A percentile compares a stretch with the other conserved stretches of the same genome.
These are phyloP conservation scores for Orthosia gothica DNA, from an alignment of 2,888 invertebrate genomes.

Conservation along the genomic window DNA sequence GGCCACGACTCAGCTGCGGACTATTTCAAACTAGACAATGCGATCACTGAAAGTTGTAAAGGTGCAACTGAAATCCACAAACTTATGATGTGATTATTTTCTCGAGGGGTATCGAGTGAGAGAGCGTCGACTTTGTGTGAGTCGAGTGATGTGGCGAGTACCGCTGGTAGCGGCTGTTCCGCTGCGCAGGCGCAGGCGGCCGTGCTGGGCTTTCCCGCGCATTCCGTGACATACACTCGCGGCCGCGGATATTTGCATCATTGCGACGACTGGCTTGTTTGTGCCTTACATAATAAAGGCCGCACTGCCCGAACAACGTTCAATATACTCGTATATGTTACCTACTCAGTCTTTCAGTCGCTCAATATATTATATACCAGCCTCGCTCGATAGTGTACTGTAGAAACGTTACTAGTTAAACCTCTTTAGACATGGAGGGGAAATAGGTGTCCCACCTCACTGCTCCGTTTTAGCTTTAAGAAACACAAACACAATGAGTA, in stretches of 20 bases:
- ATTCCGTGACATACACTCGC: conserved; percentile 52
- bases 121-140: background rate
- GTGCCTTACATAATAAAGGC: conserved; percentile 16
- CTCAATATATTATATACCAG: no score
- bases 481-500: background rate
- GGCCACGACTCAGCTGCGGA: no score
- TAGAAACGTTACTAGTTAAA: background rate
- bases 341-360: background rate
- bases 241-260: conserved; percentile 32
- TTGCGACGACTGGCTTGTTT: conserved; percentile 1
- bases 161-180: conserved; percentile 18
- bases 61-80: background rate
- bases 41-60: no score
- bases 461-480: background rate
- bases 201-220: conserved; percentile 62
- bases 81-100: background rate
- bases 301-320: background rate
- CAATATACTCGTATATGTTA: no score
- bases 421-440: background rate
- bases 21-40: background rate
- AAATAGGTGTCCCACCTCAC: background rate
- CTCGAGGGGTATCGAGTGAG: background rate
- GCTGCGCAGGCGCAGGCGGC: conserved; percentile 34
- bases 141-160: conserved; percentile 25
- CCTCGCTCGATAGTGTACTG: no score